Evolutionary conservation across 23 tunicate species (phyloP), one percentile per base, ranked within the genome.

Genomic region (Halocynthia roretzi): DNA sequence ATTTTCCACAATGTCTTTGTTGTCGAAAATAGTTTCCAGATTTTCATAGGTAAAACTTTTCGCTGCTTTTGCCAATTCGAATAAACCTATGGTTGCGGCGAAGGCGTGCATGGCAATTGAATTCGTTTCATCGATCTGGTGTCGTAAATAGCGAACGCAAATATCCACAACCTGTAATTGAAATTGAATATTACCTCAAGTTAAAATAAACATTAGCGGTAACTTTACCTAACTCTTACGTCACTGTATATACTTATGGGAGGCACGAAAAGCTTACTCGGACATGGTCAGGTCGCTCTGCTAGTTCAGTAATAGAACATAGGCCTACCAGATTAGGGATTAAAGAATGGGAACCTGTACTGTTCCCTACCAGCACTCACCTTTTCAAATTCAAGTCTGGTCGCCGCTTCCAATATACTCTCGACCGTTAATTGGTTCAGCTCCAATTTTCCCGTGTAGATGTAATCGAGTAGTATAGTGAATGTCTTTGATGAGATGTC

Each of bases 91-190:
- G 18, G 64, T 21, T 54, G 31, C 56, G 55, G 64, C 78, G 56
- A 74, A 74, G n/a, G 55, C 23, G 7, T 74, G 56, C 20, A 88
- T 88, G 6, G 83, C 85, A 55, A 88, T 50, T 48, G 91, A 88
- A 75, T 88, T 88, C 21, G 84, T 83, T 61, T 74, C 80, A 62
- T 88, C 95, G 20, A 88, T 88, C 60, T 88, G 95, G 71, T 88
- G 85, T 6, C 82, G 88, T 8, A 88, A 67, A 68, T 88, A 88
- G 22, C 80, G 78, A 17, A 78, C 67, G 40, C 95, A 88, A 15
- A 88, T 51, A 51, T 80, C 77, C 6, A 84, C 48, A 54, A 88
- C 77, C 95, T 87, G 58, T 61, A 83, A 77, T 12, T 10, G 53
- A 68, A n/a, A 10, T 76, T 31, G 44, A 31, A 31, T 31, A 31